These are phyloP conservation scores for Todiramphus chloris DNA, from an alignment of 2,113 vertebrate species.

Conservation along the genomic window DNA sequence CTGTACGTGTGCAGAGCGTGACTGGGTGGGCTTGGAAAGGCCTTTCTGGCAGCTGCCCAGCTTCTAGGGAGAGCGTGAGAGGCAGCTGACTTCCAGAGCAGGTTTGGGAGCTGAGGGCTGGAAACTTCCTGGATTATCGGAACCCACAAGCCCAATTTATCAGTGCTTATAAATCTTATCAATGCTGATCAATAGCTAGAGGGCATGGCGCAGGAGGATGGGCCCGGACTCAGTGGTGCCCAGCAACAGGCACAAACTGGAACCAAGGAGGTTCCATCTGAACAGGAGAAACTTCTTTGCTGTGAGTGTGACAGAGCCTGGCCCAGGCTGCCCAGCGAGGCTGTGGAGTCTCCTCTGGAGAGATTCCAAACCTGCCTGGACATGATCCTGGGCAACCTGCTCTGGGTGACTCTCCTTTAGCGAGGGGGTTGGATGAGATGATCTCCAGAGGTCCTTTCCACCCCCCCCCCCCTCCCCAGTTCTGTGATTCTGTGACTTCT, in stretches of 20 bases:
- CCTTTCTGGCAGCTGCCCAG: neutral
- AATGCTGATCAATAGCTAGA: neutral
- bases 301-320: neutral
- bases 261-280: neutral
- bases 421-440: neutral
- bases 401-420: neutral
- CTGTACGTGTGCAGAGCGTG: fast-evolving
- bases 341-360: neutral
- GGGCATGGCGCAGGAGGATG: neutral
- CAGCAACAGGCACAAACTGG: neutral
- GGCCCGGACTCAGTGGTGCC: no score
- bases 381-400: neutral
- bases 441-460: neutral
- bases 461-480: neutral
- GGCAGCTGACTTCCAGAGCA: neutral
- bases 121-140: neutral
- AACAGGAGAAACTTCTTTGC: neutral
- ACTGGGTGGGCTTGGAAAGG: neutral
- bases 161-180: neutral
- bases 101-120: neutral
- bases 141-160: neutral
- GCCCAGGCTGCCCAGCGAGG: neutral
- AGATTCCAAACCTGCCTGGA: neutral
- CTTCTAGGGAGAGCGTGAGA: neutral
- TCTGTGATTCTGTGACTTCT: neutral